Base-by-base conservation (phyloP, 2,113 vertebrate genomes). In the Cnemophilus loriae region DNA sequence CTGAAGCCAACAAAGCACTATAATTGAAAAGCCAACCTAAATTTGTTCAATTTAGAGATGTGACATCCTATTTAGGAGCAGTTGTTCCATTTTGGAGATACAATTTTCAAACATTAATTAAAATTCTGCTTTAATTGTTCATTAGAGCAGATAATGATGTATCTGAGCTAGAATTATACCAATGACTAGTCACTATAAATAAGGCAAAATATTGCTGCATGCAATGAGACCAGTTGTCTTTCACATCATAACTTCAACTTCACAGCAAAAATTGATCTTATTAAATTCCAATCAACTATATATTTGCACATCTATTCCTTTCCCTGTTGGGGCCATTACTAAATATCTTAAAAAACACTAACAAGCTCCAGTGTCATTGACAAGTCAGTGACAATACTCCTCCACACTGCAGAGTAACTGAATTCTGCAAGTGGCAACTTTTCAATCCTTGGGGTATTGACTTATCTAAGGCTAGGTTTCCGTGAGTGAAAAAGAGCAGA, bases 241-340 rank as follows among this genome's bases (percentile, higher is more conserved):
- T 67, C 41, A 37, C 18, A 84, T 41, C 12, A 68, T 17, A 49
- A 52, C 19, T 80, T 89, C 35, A 41, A 15, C 47, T 86, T 77
- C 79, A 80, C 50, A 69, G 20, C 19, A 74, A 80, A 84, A 86
- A 91, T 37, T 27, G 15, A 76, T 33, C 13, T 69, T 27, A 26
- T 1, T 81, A 9, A 84, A 87, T 63, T 53, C 7, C 33, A 81
- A 26, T 61, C 42, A 77, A 65, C 15, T 53, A 11, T 7, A 12
- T 26, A 53, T 57, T 81, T 1, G 0, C 32, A 61, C 5, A 52
- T 0, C 0, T 39, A 56, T 6, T 57, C 47, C 60, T 52, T 42
- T 73, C 41, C 2, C 2, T 30, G 33, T 15, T 44, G 56, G 23
- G 9, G 20, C 18, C 53, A 56, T 64, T 35, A 90, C 16, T 59